These are phyloP conservation scores for Nestor notabilis DNA, from an alignment of 2,113 vertebrate genomes.

Conservation along the genomic window DNA sequence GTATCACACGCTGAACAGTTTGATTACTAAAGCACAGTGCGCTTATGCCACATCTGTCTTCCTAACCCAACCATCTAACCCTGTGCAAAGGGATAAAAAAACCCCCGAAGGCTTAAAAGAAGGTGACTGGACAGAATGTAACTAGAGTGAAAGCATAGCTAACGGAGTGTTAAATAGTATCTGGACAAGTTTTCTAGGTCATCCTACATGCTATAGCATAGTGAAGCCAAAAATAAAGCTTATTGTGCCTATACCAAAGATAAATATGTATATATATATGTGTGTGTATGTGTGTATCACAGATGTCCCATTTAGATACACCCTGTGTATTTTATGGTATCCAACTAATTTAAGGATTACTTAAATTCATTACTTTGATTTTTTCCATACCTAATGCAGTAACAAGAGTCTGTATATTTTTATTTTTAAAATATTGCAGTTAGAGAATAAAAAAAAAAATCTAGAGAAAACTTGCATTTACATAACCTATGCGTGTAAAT, in stretches of 20 bases:
- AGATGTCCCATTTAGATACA: not conserved
- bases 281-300: no score
- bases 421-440: not conserved
- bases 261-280: not conserved
- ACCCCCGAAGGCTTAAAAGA: not conserved
- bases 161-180: not conserved
- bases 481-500: not conserved
- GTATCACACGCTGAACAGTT: not conserved
- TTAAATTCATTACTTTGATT: not conserved
- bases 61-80: not conserved
- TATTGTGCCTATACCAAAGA: not conserved
- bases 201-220: not conserved
- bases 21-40: not conserved
- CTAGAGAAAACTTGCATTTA: not conserved
- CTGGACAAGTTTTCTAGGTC: not conserved
- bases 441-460: not conserved
- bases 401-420: accelerated
- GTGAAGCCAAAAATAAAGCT: not conserved
- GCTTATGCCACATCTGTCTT: not conserved
- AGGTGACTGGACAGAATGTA: not conserved
- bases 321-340: not conserved
- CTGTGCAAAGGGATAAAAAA: not conserved
- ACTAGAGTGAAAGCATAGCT: not conserved
- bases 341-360: not conserved
- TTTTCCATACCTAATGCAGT: not conserved